Evolutionary conservation across 2,797 vertebrate genomes (phyloP).

Genomic region (Anolis apletophallus): DNA sequence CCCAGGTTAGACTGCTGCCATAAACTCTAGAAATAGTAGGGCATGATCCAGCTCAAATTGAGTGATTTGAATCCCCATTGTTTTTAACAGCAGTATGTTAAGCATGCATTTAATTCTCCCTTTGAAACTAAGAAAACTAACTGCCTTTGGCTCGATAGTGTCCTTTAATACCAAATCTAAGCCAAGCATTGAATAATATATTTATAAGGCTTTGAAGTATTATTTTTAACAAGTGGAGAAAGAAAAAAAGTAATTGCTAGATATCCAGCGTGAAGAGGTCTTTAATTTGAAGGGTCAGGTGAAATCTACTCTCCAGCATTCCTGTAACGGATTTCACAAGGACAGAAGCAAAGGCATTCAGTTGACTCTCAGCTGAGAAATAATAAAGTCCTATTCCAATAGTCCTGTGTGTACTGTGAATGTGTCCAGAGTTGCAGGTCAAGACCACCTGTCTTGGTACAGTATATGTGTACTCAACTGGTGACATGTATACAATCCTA

Average conservation of each 20-base stretch:
- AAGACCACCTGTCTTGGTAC: too few relatives aligned
- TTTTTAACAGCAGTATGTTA: neutral
- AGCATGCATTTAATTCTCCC: neutral
- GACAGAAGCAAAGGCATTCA: neutral
- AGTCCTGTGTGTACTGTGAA: too few relatives aligned
- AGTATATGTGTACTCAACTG: neutral
- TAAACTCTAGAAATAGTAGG: neutral
- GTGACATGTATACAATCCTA: neutral
- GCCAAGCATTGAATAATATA: constrained; percentile 15
- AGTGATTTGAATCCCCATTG: neutral
- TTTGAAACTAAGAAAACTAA: neutral
- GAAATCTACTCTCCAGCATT: constrained; percentile 51
- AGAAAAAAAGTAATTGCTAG: neutral
- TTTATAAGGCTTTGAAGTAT: constrained; percentile 29
- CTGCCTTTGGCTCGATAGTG: neutral
- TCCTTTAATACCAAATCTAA: neutral
- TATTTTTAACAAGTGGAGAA: constrained; percentile 19
- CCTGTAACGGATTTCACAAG: neutral
- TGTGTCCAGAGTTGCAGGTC: too few relatives aligned
- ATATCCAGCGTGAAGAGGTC: constrained; percentile 6
- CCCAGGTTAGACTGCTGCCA: neutral
- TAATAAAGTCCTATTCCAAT: constrained; percentile 7
- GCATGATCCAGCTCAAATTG: neutral
- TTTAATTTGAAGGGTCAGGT: constrained; percentile 38
- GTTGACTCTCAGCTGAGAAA: constrained; percentile 23